Evolutionary conservation across 2,888 invertebrate species (phyloP).

Genomic region (Pantelozetes paolii): DNA sequence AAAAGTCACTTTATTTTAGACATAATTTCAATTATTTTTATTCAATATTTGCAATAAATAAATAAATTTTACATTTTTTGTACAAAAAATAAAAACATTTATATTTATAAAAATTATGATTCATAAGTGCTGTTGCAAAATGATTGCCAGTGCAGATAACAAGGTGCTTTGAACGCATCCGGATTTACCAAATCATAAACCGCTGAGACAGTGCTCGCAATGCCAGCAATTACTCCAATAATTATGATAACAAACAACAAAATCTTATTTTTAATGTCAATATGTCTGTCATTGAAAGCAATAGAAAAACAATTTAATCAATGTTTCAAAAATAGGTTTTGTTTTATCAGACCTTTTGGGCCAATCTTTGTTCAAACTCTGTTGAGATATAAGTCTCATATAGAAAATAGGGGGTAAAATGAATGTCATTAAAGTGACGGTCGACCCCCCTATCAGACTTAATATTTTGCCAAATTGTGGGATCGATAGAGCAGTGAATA

Average conservation of each 20-base stretch:
- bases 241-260: conserved; percentile 62
- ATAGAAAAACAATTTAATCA: no score
- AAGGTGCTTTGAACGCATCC: conserved; percentile 2
- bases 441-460: conserved; percentile 76
- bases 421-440: conserved; percentile 77
- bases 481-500: conserved; percentile 73
- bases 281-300: conserved; percentile 56
- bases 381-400: conserved; percentile 59
- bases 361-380: conserved; percentile 51
- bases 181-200: conserved; percentile 55
- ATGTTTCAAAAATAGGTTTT: no score
- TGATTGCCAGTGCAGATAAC: conserved; percentile 21
- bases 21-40: no score
- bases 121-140: no score
- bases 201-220: conserved; percentile 63
- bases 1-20: no score
- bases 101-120: no score
- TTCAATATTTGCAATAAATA: background rate
- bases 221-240: conserved; percentile 61
- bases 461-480: conserved; percentile 81
- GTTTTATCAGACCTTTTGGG: conserved; percentile 53
- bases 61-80: background rate
- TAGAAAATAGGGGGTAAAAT: conserved; percentile 78
- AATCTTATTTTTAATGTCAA: conserved; percentile 60
- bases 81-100: no score